Base-by-base conservation (phyloP, 2,888 invertebrate genomes). In the Aleiodes testaceus region DNA sequence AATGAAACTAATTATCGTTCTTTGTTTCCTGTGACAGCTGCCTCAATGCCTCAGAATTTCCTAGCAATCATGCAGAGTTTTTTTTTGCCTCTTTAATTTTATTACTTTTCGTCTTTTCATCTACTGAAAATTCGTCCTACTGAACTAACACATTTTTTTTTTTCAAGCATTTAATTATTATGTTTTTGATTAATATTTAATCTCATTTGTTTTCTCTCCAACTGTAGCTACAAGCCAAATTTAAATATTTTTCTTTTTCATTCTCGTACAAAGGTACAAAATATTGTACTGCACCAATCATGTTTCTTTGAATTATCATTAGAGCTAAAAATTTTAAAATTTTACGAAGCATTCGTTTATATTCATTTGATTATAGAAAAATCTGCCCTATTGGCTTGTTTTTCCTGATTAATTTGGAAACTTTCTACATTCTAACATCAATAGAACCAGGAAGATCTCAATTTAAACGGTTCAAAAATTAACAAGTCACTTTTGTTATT, bases 31-130 rank as follows among this genome's bases (percentile, higher is more conserved):
- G 78, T 87, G 87, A 87, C 87, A 87, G 87, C 87, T 87, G 87
- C 87, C 87, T 87, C 87, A 86, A 86, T 87, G 87, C 87, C 80
- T 83, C 78, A 80, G 80, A 76, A 82, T 65, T 82, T 82, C 84
- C 86, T 87, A 87, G 84, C 85, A 81, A 75, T 81, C 82, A 84
- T 85, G 86, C 87, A 86, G 87, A 87, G 87, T 84, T 82, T 52
- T 74, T 75, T 66, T 76, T 79, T 66, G 26, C 26, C 5, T 26
- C 5, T 26, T 26, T 26, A 65, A 70, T 68, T 74, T 71, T 70
- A 74, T 69, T 69, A 55, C 52, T 68, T 52, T 20, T 36, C 30
- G 55, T 36, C 20, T 45, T 70, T 49, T 59, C 30, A 36, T 55
- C 22, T 66, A 18, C 11, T 42, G 47, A 68, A 53, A 59, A 52